Conservation (phyloP, 2,797 vertebrate species). For the Vespertilio murinus region DNA sequence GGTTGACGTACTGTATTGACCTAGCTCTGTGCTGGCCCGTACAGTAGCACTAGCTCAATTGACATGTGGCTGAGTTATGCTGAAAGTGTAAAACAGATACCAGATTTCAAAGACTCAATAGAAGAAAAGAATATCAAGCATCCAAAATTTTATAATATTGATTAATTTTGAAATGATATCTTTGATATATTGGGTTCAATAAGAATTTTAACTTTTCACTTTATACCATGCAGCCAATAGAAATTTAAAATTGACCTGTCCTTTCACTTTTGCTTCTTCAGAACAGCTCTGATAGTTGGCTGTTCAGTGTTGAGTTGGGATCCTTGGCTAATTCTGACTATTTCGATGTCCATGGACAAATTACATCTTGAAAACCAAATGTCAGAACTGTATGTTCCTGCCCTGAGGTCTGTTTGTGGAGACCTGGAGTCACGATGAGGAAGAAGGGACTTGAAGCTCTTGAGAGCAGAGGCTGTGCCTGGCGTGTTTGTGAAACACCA, state of each 20-base stretch:
- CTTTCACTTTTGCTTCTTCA: background rate
- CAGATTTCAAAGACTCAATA: background rate
- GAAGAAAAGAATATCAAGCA: background rate
- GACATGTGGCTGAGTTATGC: background rate
- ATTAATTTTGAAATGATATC: background rate
- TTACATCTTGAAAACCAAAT: slow-evolving; percentile 6
- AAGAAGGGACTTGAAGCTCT: background rate
- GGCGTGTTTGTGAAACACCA: background rate
- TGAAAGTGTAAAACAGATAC: background rate
- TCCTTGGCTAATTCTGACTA: background rate
- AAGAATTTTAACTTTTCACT: background rate
- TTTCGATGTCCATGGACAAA: background rate
- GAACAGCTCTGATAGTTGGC: background rate
- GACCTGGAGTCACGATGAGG: background rate
- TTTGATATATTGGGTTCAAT: background rate
- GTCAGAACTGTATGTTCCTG: background rate
- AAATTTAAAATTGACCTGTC: background rate
- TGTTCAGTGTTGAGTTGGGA: background rate
- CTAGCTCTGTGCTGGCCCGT: background rate
- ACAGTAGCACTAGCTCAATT: rapidly evolving
- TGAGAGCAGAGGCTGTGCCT: background rate
- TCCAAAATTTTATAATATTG: background rate
- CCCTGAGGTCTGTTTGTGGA: background rate
- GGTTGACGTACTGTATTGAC: background rate
- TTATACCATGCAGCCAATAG: background rate